A percentile compares a stretch with the other conserved stretches of the same genome.
These are phyloP conservation scores for Lipotes vexillifer DNA, from an alignment of 2,113 vertebrate species.

Conservation along the genomic window DNA sequence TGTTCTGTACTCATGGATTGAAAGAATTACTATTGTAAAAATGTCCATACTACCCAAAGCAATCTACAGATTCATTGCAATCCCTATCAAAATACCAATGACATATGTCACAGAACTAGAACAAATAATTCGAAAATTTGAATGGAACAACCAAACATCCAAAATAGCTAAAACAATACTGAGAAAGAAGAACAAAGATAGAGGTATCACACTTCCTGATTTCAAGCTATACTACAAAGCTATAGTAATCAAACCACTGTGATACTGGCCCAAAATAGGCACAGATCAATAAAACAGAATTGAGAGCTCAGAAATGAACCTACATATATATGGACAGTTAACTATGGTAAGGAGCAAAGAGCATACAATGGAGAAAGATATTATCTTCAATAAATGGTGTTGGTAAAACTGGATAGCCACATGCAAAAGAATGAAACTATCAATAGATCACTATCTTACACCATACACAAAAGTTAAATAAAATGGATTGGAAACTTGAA, in stretches of 20 bases:
- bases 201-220: background rate
- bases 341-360: background rate
- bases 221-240: background rate
- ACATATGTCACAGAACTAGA: background rate
- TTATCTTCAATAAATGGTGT: too few relatives aligned
- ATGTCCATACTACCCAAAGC: background rate
- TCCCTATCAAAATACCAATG: background rate
- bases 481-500: too few relatives aligned
- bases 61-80: background rate
- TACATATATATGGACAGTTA: background rate
- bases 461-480: too few relatives aligned
- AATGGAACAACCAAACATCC: background rate
- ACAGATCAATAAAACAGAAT: background rate
- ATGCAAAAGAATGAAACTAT: too few relatives aligned
- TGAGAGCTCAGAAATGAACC: background rate
- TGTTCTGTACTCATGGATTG: background rate
- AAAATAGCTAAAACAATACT: background rate
- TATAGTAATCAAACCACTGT: background rate
- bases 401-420: too few relatives aligned
- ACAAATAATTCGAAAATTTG: background rate
- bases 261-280: background rate
- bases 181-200: background rate
- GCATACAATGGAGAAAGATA: background rate
- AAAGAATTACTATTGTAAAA: background rate
- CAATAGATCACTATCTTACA: too few relatives aligned